These are phyloP conservation scores for Hippocampus comes DNA, from an alignment of 2,113 vertebrate species.

Conservation along the genomic window DNA sequence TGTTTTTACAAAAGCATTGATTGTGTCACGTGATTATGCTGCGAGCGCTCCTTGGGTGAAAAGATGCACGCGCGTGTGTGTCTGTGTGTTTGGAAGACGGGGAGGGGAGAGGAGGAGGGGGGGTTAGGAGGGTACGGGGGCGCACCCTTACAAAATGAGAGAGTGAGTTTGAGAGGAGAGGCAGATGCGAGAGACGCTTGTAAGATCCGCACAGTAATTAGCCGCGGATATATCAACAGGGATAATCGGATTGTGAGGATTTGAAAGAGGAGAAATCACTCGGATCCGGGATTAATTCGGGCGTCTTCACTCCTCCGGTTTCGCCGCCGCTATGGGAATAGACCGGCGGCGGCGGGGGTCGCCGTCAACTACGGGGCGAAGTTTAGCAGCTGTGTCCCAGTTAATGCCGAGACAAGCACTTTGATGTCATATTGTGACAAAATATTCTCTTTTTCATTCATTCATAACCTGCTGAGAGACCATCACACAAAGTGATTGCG, in stretches of 20 bases:
- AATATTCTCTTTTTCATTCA: no score
- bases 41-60: neutral
- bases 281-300: constrained; percentile 36
- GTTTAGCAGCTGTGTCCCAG: no score
- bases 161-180: constrained; percentile 20
- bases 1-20: no score
- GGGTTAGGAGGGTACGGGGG: neutral
- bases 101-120: neutral
- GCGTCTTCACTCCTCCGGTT: constrained; percentile 9
- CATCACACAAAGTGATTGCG: no score
- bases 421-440: no score
- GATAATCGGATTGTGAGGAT: constrained; percentile 55
- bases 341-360: constrained; percentile 75
- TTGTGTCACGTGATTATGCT: neutral
- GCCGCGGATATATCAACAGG: constrained; percentile 40
- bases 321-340: constrained; percentile 52
- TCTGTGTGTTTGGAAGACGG: neutral
- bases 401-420: no score
- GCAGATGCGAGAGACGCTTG: constrained; percentile 43
- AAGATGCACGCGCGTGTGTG: no score
- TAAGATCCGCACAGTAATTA: constrained; percentile 36
- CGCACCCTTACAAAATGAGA: constrained; percentile 39
- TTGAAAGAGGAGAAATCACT: constrained; percentile 26
- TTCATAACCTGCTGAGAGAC: no score
- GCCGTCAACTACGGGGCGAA: no score